These are phyloP conservation scores for Agrotis segetum DNA, from an alignment of 2,888 invertebrate species.

Conservation along the genomic window DNA sequence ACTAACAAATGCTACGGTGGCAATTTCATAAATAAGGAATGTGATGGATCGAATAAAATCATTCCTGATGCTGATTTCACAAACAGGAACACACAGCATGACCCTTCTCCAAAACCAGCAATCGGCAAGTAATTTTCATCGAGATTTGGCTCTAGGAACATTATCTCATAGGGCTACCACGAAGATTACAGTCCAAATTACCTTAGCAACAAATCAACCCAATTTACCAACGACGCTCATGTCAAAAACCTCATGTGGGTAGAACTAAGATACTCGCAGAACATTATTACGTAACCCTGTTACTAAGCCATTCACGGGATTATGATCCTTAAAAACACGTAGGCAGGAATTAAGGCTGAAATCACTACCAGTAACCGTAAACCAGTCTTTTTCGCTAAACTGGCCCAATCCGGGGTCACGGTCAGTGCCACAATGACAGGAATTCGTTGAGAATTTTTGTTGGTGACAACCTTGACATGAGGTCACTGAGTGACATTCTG, in stretches of 20 bases:
- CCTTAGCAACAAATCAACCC: slow-evolving; percentile 2
- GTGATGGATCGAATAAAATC: not conserved
- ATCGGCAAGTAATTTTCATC: not conserved
- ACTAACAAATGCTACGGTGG: too few relatives aligned
- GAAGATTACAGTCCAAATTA: not conserved
- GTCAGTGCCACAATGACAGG: slow-evolving; percentile 44
- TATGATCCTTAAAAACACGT: slow-evolving; percentile 37
- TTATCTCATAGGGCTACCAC: slow-evolving; percentile 5
- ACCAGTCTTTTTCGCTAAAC: slow-evolving; percentile 31
- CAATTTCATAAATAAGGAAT: not conserved
- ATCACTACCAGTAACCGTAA: slow-evolving; percentile 41
- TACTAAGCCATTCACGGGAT: slow-evolving; percentile 24
- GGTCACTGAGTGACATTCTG: slow-evolving; percentile 23
- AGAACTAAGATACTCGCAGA: slow-evolving; percentile 45
- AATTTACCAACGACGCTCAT: slow-evolving; percentile 16
- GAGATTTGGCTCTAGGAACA: not conserved
- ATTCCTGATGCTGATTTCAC: not conserved
- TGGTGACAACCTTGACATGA: slow-evolving; percentile 55
- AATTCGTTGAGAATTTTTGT: slow-evolving; percentile 40
- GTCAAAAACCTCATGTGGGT: slow-evolving; percentile 46
- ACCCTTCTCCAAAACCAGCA: not conserved
- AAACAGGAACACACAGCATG: not conserved
- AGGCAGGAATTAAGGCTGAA: slow-evolving; percentile 50
- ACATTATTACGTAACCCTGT: slow-evolving; percentile 27
- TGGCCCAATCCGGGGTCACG: slow-evolving; percentile 56